Evolutionary conservation across 1,140 invertebrate species (phyloP), one percentile per base, ranked within the genome.

Genomic region (Rhyacophila brunnea): DNA sequence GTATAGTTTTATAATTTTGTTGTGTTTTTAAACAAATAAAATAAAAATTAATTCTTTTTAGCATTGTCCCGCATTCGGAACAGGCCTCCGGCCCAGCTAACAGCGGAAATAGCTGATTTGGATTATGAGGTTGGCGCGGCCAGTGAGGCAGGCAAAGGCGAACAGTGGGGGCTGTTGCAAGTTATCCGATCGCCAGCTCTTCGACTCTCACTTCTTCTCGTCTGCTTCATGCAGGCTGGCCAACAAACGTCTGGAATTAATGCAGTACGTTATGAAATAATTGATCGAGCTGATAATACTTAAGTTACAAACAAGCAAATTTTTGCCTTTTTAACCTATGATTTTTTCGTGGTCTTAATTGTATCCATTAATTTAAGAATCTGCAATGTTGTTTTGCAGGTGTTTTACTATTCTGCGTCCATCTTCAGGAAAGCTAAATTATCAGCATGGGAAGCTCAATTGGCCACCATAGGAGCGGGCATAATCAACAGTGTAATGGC

Each of bases 241-340:
- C 92, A 95, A 72, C 92, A 95, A 73, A 80, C 92, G 40, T 88
- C 86, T 64, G 92, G 92, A 36, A 92, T 95, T 32, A 95, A 94
- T 77, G 90, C 91, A 50, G 91, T 90, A 68, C 80, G 82, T 5
- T 45, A 28, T 28, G 23, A 5, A 28, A n/a, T n/a, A n/a, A n/a
- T n/a, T n/a, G n/a, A n/a, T n/a, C n/a, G n/a, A n/a, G n/a, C n/a
- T n/a, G n/a, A n/a, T n/a, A n/a, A n/a, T n/a, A n/a, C n/a, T n/a
- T n/a, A n/a, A n/a, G n/a, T n/a, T n/a, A n/a, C n/a, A n/a, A n/a
- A n/a, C n/a, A n/a, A n/a, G n/a, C n/a, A n/a, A n/a, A n/a, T n/a
- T n/a, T n/a, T n/a, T n/a, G n/a, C n/a, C n/a, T n/a, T n/a, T n/a
- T n/a, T n/a, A n/a, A n/a, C n/a, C n/a, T n/a, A n/a, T n/a, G n/a